These are phyloP conservation scores for Mastomys coucha DNA, from an alignment of 2,113 vertebrate genomes.

Conservation along the genomic window DNA sequence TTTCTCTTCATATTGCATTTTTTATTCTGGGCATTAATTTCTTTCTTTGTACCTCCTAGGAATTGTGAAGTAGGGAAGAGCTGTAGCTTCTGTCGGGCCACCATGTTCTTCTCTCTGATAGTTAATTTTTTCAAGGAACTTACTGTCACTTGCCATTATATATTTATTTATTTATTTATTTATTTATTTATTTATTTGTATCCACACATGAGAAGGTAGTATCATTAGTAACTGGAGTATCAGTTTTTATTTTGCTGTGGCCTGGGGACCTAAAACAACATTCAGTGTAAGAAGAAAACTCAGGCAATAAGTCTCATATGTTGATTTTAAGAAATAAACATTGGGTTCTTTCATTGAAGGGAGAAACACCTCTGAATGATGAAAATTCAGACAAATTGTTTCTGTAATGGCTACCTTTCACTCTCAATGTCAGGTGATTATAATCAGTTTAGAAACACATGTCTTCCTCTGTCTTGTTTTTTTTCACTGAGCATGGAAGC, in stretches of 20 bases:
- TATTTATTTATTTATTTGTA: background rate
- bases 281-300: background rate
- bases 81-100: background rate
- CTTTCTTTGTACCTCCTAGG: background rate
- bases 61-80: background rate
- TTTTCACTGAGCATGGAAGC: background rate
- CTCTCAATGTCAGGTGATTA: background rate
- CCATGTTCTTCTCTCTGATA: background rate
- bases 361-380: background rate
- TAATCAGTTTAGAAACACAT: background rate
- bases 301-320: background rate
- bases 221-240: background rate
- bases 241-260: background rate
- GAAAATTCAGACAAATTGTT: background rate
- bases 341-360: background rate
- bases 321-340: background rate
- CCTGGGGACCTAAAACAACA: background rate
- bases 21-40: no score
- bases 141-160: background rate
- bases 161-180: background rate
- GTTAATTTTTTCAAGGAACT: background rate
- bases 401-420: background rate
- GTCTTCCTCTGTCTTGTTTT: background rate
- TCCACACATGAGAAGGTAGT: background rate
- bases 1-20: background rate